Percentiles rank a stretch among this genome's conserved stretches.
phyloP scores from a whole-genome alignment of 2,113 vertebrate species.

The Gallinago undulata region DNA sequence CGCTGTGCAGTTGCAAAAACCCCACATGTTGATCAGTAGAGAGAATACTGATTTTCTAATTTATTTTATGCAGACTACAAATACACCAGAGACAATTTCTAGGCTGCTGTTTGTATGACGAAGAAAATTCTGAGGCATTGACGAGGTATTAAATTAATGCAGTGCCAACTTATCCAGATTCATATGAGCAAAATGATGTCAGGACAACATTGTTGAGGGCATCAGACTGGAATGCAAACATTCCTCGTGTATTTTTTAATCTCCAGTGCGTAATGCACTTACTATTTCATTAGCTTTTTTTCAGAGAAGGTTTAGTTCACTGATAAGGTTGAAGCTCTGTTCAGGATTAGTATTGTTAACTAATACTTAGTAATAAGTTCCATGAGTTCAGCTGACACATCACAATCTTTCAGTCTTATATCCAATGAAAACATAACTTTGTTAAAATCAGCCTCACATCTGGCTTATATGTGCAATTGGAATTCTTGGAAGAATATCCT shows the following conservation, averaged over 20 bases:
- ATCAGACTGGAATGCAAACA: neutral
- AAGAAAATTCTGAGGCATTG: neutral
- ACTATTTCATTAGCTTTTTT: neutral
- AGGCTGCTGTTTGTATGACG: neutral
- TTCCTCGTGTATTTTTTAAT: neutral
- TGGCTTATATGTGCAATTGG: conserved; percentile 42
- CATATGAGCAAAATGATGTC: neutral
- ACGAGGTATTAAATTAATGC: neutral
- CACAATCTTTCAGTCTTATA: conserved; percentile 21
- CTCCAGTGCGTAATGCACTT: neutral
- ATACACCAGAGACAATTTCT: neutral
- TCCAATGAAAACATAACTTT: conserved; percentile 51
- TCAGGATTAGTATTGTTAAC: conserved; percentile 24
- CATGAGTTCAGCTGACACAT: conserved; percentile 47
- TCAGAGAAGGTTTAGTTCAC: neutral
- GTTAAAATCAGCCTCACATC: conserved; percentile 48
- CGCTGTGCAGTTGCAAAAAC: neutral
- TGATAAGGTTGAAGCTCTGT: conserved; percentile 1
- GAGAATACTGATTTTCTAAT: neutral
- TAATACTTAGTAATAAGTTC: conserved; percentile 26
- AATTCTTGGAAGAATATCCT: conserved; percentile 63
- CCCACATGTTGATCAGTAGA: neutral
- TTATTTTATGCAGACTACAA: neutral
- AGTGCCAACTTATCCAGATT: neutral
- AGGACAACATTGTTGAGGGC: neutral